Percentiles rank a stretch among this genome's conserved stretches.
Conservation (phyloP, 2,888 invertebrate species). For the Cyclophora albipunctata region DNA sequence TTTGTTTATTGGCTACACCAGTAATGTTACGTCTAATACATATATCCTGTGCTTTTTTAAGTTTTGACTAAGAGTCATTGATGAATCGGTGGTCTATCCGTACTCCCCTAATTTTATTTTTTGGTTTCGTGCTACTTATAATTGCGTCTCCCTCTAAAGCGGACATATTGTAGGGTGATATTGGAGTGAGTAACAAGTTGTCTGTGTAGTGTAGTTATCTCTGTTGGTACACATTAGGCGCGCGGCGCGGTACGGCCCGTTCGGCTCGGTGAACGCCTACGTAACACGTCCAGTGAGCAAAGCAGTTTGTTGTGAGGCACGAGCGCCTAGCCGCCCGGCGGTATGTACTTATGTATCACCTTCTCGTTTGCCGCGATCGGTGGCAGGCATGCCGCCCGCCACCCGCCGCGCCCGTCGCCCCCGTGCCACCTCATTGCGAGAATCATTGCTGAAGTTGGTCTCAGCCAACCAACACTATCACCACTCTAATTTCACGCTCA, state of each 20-base stretch:
- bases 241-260: slow-evolving; percentile 33
- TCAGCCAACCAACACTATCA: slow-evolving; percentile 6
- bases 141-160: too few relatives aligned
- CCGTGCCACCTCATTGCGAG: slow-evolving; percentile 62
- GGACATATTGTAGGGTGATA: too few relatives aligned
- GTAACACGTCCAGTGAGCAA: slow-evolving; percentile 73
- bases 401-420: slow-evolving; percentile 58
- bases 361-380: slow-evolving; percentile 62
- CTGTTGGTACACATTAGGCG: slow-evolving; percentile 48
- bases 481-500: neutral
- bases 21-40: too few relatives aligned
- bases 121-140: too few relatives aligned
- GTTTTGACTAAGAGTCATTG: too few relatives aligned
- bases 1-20: too few relatives aligned
- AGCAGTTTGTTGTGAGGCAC: slow-evolving; percentile 74
- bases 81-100: too few relatives aligned
- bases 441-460: slow-evolving; percentile 65
- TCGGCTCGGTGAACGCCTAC: slow-evolving; percentile 50
- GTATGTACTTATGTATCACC: slow-evolving; percentile 17
- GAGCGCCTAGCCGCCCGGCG: slow-evolving; percentile 60
- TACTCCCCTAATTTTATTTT: too few relatives aligned
- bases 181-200: too few relatives aligned
- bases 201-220: slow-evolving; percentile 15
- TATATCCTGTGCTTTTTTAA: too few relatives aligned
- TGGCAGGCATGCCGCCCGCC: slow-evolving; percentile 58